Percentiles rank a stretch among this genome's conserved stretches.
Evolutionary conservation across 2,797 vertebrate genomes (phyloP).

Genomic region (Galaxias olidus): DNA sequence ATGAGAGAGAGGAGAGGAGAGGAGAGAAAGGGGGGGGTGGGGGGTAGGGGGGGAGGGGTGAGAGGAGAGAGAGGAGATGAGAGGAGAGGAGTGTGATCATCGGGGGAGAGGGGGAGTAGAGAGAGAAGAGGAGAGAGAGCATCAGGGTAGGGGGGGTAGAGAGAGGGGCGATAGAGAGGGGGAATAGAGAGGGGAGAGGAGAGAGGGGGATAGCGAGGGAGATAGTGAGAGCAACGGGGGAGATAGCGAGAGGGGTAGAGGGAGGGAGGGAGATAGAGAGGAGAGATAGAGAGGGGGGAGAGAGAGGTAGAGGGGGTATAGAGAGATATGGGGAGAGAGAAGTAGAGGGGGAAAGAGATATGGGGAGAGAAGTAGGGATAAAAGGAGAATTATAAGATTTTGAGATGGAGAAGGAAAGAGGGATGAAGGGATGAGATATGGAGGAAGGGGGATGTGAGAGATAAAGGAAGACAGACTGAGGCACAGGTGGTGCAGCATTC

Average conservation of each 20-base stretch:
- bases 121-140: too few species aligned
- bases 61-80: neutral
- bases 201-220: too few species aligned
- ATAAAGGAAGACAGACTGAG: conserved; percentile 27
- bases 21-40: conserved; percentile 11
- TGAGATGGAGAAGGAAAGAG: neutral
- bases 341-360: too few species aligned
- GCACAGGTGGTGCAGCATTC: conserved; percentile 32
- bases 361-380: too few species aligned
- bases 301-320: conserved; percentile 9
- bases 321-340: too few species aligned
- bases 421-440: neutral
- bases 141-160: too few species aligned
- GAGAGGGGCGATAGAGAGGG: too few species aligned
- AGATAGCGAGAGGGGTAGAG: conserved; percentile 15
- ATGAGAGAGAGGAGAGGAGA: conserved; percentile 46
- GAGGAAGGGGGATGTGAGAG: conserved; percentile 2
- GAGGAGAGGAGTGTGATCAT: neutral
- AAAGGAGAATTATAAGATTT: too few species aligned
- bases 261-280: conserved; percentile 15
- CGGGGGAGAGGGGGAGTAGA: conserved; percentile 1
- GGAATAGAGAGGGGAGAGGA: conserved; percentile 42
- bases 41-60: conserved; percentile 22
- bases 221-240: neutral
- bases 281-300: neutral